These are phyloP conservation scores for Phortica okadai DNA, from an alignment of 2,888 invertebrate species.

Conservation along the genomic window DNA sequence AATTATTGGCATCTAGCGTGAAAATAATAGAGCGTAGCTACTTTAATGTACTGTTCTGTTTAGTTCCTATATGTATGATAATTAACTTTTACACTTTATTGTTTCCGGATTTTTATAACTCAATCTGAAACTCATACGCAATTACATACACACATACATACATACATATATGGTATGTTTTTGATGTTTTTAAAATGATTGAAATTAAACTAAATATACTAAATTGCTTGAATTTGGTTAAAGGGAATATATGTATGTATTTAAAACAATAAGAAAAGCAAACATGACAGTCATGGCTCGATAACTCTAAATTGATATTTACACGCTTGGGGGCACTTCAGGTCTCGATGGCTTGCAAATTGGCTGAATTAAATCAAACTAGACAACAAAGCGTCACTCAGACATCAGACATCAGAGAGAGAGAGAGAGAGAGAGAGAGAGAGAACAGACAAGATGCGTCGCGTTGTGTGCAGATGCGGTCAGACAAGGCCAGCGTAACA, in stretches of 20 bases:
- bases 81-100: no score
- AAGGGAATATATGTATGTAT: neutral
- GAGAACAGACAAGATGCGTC: no score
- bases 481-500: no score
- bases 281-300: neutral
- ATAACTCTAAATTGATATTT: conserved; percentile 13
- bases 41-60: no score
- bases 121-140: neutral
- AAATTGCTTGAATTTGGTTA: neutral
- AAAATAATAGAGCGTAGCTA: no score
- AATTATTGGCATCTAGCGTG: neutral
- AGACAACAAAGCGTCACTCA: neutral
- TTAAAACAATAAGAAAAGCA: neutral
- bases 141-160: no score
- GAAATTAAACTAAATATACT: no score
- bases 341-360: neutral
- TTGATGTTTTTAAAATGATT: no score
- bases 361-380: neutral
- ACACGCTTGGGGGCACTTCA: conserved; percentile 19
- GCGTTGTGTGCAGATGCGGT: no score
- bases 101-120: neutral
- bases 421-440: neutral
- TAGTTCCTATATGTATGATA: no score
- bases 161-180: no score
- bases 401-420: neutral